Base-by-base conservation (phyloP, 2,888 invertebrate species). In the Polymixis flavicincta region DNA sequence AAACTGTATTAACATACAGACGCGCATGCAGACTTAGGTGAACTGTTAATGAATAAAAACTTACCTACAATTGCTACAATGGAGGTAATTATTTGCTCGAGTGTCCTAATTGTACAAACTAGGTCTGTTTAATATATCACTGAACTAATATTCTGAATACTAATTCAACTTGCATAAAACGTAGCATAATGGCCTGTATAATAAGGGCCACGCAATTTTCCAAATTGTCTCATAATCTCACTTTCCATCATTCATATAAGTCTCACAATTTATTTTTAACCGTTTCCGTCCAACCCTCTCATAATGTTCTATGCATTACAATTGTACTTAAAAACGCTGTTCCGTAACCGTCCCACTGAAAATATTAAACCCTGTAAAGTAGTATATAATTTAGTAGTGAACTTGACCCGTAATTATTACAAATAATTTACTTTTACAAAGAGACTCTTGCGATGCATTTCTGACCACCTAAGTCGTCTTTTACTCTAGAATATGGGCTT, bases 221-320 rank as follows among this genome's bases (percentile, higher is more conserved):
- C 28, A 55, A 75, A 55, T 63, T 55, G 17, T 14, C 25, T 37
- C 14, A 25, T 50, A 65, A 50, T 2, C 28, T 9, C 25, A 57
- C 37, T 74, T 50, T 17, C 14, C 37, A 42, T 65, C 32, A 71
- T 60, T 69, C 68, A 61, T 55, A 65, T 66, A 80, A 65, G 48
- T 57, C 52, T 9, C 71, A 65, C 68, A 48, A 80, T 82, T 76
- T 55, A 73, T 74, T 78, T 81, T 78, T 59, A 74, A 78, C 71
- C 32, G 37, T 52, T 78, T 83, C 74, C 74, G n/a, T 55, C 25
- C 37, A 67, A 68, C 68, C 65, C 71, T 45, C 48, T 57, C 32
- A 17, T 37, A 32, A 22, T 17, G 22, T 45, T 25, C 54, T 13
- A 25, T 45, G 45, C 11, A n/a, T n/a, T n/a, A 11, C 25, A 66